Base-by-base conservation (phyloP, 2,113 vertebrate species). In the Thalassoma bifasciatum region DNA sequence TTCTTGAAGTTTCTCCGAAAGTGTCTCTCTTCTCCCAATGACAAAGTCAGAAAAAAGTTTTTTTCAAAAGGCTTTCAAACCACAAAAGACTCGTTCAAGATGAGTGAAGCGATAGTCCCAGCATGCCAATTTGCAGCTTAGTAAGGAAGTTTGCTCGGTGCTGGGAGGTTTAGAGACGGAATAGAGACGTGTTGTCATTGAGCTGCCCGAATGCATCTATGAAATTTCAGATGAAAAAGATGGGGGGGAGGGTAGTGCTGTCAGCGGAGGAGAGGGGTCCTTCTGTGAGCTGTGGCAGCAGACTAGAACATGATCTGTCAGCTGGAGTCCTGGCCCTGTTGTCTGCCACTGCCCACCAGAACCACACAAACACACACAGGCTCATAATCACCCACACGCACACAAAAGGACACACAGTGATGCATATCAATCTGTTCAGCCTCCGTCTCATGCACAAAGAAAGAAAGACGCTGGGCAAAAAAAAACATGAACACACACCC, bases 181-280 rank as follows among this genome's bases (percentile, higher is more conserved):
- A 90, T 90, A 83, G 81, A 92, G 90, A 87, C 75, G 70, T 78
- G 82, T 86, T 91, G 91, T 91, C 89, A 91, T 86, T 89, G 90
- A 93, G 88, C 87, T 82, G 88, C 86, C 84, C 54, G 62, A 87
- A 85, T 67, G 83, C 87, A 89, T 90, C 89, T 88, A 71, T 86
- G 80, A 91, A 84, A 89, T 85, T 82, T 92, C 64, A 86, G 85
- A 87, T 91, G 85, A 88, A 89, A 74, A 89, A 69, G 44, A 22
- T 60, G 2, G 34, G 50, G 42, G 53, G 10, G 46, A 21, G 66
- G 63, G 13, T 37, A 54, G 73, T 34, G 78, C 82, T 92, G 88
- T 89, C 91, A 89, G 72, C 54, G 76, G 82, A 75, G 77, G 71
- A 16, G 47, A 30, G 14, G 19, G 69, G 86, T 86, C 85, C 85